phyloP scores from a whole-genome alignment of 2,797 vertebrate genomes.

The Gobio occitaniae region DNA sequence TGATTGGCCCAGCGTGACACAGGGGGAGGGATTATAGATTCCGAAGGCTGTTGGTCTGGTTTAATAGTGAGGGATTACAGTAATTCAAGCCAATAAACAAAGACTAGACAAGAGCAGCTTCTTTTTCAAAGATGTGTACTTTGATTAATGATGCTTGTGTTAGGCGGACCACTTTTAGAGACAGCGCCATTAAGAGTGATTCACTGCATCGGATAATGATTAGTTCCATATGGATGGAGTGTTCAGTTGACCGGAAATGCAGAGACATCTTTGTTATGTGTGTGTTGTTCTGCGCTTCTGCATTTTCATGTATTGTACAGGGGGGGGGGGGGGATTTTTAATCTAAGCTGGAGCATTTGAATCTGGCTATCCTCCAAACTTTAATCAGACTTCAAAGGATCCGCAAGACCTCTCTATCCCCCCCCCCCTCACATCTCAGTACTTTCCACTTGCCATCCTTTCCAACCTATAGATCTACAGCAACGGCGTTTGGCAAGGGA shows the following conservation, averaged over 20 bases:
- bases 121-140: slow-evolving; percentile 69
- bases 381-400: slow-evolving; percentile 76
- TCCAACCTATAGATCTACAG: slow-evolving; percentile 7
- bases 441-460: slow-evolving; percentile 38
- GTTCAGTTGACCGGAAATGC: slow-evolving; percentile 64
- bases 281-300: not conserved
- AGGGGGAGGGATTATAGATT: slow-evolving; percentile 33
- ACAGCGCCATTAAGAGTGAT: slow-evolving; percentile 70
- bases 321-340: slow-evolving; percentile 12
- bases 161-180: slow-evolving; percentile 64
- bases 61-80: slow-evolving; percentile 43
- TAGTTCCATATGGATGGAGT: slow-evolving; percentile 68
- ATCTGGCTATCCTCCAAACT: slow-evolving; percentile 67
- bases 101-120: slow-evolving; percentile 63
- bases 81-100: slow-evolving; percentile 69
- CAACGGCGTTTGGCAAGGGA: no score
- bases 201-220: slow-evolving; percentile 67
- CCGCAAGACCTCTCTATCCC: slow-evolving; percentile 39
- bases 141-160: slow-evolving; percentile 74
- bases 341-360: slow-evolving; percentile 58
- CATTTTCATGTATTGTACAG: slow-evolving; percentile 53
- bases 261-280: not conserved
- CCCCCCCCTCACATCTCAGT: slow-evolving; percentile 51
- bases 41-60: slow-evolving; percentile 18
- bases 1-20: slow-evolving; percentile 56